Conservation (phyloP, 2,113 vertebrate species). For the Jaculus jaculus region DNA sequence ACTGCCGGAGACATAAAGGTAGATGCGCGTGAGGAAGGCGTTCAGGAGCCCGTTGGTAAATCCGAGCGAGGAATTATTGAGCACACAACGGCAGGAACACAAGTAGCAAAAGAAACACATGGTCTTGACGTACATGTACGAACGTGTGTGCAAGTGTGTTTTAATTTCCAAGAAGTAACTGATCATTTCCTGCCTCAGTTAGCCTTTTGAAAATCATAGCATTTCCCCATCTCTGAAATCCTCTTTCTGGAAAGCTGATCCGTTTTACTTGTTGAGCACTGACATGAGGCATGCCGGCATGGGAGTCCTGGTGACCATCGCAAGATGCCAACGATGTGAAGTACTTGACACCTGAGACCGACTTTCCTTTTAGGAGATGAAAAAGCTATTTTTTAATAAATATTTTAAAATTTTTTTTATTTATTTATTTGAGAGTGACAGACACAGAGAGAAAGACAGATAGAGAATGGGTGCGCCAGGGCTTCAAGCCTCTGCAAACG, state of each 20-base stretch:
- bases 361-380: constrained; percentile 6
- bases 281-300: not conserved
- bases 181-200: not conserved
- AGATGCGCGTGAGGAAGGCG: not conserved
- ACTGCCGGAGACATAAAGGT: not conserved
- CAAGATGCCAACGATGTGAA: not conserved
- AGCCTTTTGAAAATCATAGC: not conserved
- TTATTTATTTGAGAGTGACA: too few relatives aligned
- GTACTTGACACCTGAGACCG: not conserved
- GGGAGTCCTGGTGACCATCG: not conserved
- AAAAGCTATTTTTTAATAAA: too few relatives aligned
- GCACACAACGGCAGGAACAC: not conserved
- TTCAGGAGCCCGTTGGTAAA: not conserved
- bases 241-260: not conserved
- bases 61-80: not conserved
- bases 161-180: constrained; percentile 19
- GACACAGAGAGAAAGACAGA: too few relatives aligned
- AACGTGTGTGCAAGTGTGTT: not conserved
- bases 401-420: too few relatives aligned
- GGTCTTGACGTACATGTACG: not conserved
- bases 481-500: too few relatives aligned
- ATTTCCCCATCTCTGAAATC: not conserved
- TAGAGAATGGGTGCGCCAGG: too few relatives aligned
- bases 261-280: constrained; percentile 5
- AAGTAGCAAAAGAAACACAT: not conserved